phyloP scores from a whole-genome alignment of 2,797 vertebrate species.

The Florisuga fusca region DNA sequence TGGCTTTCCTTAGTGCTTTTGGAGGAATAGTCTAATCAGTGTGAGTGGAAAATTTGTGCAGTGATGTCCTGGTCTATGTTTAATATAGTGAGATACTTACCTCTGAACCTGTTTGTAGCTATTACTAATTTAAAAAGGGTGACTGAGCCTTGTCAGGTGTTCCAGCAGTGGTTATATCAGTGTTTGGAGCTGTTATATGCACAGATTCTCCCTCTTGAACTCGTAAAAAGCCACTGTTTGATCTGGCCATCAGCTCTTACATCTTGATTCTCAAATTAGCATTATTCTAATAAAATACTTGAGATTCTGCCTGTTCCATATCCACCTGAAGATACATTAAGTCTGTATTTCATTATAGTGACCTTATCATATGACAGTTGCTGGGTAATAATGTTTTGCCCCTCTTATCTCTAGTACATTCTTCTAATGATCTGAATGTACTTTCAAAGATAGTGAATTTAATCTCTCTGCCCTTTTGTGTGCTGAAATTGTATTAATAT shows the following conservation, averaged over 20 bases:
- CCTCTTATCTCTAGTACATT: neutral
- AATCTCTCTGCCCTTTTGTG: neutral
- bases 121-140: slow-evolving; percentile 28
- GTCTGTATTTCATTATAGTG: neutral
- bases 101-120: slow-evolving; percentile 15
- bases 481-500: neutral
- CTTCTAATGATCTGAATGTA: neutral
- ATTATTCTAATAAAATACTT: neutral
- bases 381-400: neutral
- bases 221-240: neutral
- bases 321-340: neutral
- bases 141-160: slow-evolving; percentile 50
- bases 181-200: neutral
- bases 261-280: neutral
- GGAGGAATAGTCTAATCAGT: neutral
- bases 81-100: neutral
- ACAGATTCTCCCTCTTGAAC: neutral
- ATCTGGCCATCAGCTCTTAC: neutral
- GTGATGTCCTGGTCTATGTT: neutral
- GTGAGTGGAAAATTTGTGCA: neutral
- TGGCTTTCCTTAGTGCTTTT: neutral
- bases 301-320: neutral
- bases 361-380: neutral
- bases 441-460: neutral
- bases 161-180: neutral